Evolutionary conservation across 1,140 invertebrate species (phyloP), one percentile per base, ranked within the genome.

Genomic region (Drosophila rhopaloa): DNA sequence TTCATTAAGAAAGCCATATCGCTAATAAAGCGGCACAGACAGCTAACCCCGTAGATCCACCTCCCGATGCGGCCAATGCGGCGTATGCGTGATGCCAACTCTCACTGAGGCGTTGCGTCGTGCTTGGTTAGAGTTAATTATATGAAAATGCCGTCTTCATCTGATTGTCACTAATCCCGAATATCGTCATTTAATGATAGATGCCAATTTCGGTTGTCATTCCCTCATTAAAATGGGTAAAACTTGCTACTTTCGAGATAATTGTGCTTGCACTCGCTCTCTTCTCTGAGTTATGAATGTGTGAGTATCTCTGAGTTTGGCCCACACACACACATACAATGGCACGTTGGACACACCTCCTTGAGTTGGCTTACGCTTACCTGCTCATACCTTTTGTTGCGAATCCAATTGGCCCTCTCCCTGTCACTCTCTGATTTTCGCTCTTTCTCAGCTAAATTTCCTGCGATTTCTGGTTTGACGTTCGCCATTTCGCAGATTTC

Each of bases 41-140:
- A 40, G 47, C 53, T 76, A 76, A 46, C 32, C 76, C 58, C 48
- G 27, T 11, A 14, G 44, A 11, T 48, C 74, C 58, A 67, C 54
- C 81, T 66, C 79, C 78, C 78, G 29, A 32, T 1, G 29, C 46
- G 57, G 50, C 63, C 57, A 77, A 62, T 58, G 50, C 38, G 48
- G 75, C 75, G 74, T 79, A 79, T 79, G 75, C 76, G 58, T 71
- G 58, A 79, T 78, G 72, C 53, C 61, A 43, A 66, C 75, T 84
- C 68, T 77, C 78, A 81, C 61, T 80, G 90, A 91, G 77, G 60
- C 90, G 72, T 91, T 84, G 47, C 77, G 77, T 71, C 60, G 53
- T 89, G 90, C 85, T 84, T 91, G 85, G 90, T 91, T 91, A 90
- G 82, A 88, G 62, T 90, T 91, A 91, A 91, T 91, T 91, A 91